phyloP scores from a whole-genome alignment of 35 echinoderm and acorn worm genomes.

The Ophioderma brevispina region DNA sequence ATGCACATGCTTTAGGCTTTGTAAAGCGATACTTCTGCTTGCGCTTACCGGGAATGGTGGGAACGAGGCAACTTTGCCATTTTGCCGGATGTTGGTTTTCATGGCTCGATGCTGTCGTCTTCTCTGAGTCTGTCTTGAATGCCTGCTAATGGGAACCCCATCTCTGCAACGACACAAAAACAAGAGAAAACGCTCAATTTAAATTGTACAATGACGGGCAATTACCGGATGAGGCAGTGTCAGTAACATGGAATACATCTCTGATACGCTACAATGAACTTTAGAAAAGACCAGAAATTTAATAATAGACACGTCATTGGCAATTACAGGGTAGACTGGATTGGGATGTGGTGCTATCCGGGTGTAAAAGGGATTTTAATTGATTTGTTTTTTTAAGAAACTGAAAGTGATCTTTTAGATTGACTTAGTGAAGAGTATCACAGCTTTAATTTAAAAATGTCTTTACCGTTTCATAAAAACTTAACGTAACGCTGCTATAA shows the following conservation, averaged over 20 bases:
- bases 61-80: constrained; percentile 77
- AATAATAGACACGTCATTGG: not conserved
- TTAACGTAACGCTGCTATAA: not conserved
- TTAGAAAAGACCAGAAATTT: not conserved
- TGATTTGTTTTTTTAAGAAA: not conserved
- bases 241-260: not conserved
- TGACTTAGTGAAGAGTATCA: not conserved
- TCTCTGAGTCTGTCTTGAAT: constrained; percentile 69
- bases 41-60: constrained; percentile 83
- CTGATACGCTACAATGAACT: not conserved
- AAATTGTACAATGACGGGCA: not conserved
- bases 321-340: not conserved
- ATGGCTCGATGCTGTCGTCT: constrained; percentile 57
- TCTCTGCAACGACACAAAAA: constrained; percentile 62
- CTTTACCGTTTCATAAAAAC: not conserved
- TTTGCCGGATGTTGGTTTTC: constrained; percentile 73
- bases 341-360: not conserved
- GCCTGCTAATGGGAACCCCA: constrained; percentile 65
- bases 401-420: not conserved
- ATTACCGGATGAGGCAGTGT: not conserved
- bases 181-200: not conserved
- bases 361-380: not conserved
- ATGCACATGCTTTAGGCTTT: not conserved
- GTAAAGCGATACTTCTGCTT: constrained; percentile 4
- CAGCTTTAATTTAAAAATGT: not conserved